Evolutionary conservation across 2,113 vertebrate genomes (phyloP), one percentile per base, ranked within the genome.

Genomic region (Charadrius vociferus): DNA sequence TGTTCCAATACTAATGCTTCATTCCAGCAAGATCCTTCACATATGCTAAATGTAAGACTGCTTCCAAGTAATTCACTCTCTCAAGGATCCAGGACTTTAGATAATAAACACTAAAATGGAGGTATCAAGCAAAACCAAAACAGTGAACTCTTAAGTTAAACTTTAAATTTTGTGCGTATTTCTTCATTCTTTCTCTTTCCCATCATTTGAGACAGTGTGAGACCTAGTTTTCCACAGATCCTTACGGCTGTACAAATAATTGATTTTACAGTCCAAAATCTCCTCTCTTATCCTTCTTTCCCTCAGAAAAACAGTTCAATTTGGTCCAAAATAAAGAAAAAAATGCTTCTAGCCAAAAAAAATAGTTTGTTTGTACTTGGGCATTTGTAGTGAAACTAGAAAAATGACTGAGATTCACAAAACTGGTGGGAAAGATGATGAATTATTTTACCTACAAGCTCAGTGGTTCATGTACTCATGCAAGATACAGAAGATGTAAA

Each of bases 231-330:
- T 95, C 92, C 81, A 43, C 84, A 95, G 81, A 97, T 96, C 89
- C 87, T 89, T 89, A 91, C 0, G 89, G 81, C 93, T 97, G 66
- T 96, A 93, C 61, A 97, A 97, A 96, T 93, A 97, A 96, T 96
- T 96, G 95, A 96, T 96, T 97, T 97, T 96, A 89, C 87, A 97
- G 95, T 87, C 73, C 39, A 68, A 91, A 97, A 96, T 96, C 94
- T 95, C 77, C 73, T 83, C 70, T 96, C 91, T 96, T 78, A 93
- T 96, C 73, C 93, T 81, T 95, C 65, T 94, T 91, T 77, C 77
- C 19, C 21, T 91, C 32, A 67, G 84, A 84, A 85, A 95, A 94
- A 8, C 15, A 79, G 65, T 84, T 93, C 34, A 86, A 10, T 68
- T 47, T 86, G 37, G 47, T 94, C 91, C 94, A 97, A 96, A 97